Conservation (phyloP, 1,140 invertebrate genomes). For the Trachymyrmex septentrionalis region DNA sequence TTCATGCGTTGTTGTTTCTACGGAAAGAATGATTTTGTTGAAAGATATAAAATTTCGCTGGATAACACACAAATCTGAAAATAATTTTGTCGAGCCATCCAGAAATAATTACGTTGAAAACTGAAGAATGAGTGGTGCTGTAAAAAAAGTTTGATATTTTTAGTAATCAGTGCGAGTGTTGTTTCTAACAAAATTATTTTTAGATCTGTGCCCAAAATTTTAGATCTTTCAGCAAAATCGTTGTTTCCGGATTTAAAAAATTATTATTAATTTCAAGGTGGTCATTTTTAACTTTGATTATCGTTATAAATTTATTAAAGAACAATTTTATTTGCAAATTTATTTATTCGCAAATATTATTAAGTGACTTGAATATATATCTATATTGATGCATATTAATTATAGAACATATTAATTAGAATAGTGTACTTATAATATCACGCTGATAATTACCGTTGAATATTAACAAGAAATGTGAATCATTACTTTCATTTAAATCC, state of each 20-base stretch:
- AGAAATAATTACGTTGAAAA: too few relatives aligned
- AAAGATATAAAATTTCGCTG: too few relatives aligned
- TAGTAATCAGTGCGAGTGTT: too few relatives aligned
- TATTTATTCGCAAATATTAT: not conserved
- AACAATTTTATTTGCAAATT: constrained; percentile 5
- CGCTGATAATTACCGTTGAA: not conserved
- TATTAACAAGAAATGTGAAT: not conserved
- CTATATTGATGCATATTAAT: not conserved
- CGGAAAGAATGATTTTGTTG: too few relatives aligned
- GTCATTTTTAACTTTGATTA: not conserved
- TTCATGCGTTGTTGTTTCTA: not conserved
- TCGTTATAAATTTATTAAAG: not conserved
- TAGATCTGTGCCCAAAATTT: too few relatives aligned
- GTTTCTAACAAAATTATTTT: too few relatives aligned
- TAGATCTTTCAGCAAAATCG: too few relatives aligned
- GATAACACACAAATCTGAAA: too few relatives aligned
- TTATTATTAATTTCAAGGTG: not conserved
- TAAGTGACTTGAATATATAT: not conserved
- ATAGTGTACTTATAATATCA: not conserved
- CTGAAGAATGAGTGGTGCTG: too few relatives aligned
- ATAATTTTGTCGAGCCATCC: too few relatives aligned
- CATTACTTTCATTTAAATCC: not conserved
- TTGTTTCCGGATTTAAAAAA: not conserved
- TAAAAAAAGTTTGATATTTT: too few relatives aligned
- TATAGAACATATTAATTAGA: not conserved